phyloP scores from a whole-genome alignment of 2,888 invertebrate genomes.

The Drosophila greeni region DNA sequence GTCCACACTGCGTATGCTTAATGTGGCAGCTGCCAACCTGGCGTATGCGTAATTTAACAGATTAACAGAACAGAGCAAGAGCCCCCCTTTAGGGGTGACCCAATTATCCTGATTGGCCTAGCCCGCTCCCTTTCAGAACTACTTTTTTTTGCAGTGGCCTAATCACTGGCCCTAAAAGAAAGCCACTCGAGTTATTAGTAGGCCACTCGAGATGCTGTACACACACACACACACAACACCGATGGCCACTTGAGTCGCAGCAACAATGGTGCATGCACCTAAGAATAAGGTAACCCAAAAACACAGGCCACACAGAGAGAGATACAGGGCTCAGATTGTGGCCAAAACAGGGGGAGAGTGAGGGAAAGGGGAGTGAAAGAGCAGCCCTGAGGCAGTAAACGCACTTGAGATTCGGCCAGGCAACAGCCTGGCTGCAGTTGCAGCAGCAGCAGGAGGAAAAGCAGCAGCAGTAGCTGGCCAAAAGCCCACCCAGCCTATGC shows the following conservation, averaged over 20 bases:
- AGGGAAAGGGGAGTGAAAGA: constrained; percentile 9
- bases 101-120: constrained; percentile 41
- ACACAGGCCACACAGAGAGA: constrained; percentile 15
- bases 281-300: constrained; percentile 72
- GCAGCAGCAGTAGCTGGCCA: constrained; percentile 24
- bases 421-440: constrained; percentile 27
- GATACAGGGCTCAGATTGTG: constrained; percentile 26
- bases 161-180: constrained; percentile 51
- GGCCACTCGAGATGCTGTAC: constrained; percentile 67
- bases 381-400: constrained; percentile 60
- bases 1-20: constrained; percentile 35
- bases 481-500: constrained; percentile 51
- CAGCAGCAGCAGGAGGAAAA: neutral
- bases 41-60: constrained; percentile 24
- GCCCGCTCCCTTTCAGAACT: constrained; percentile 2
- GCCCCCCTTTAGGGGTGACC: constrained; percentile 50
- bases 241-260: constrained; percentile 51
- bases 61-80: constrained; percentile 12
- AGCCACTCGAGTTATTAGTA: constrained; percentile 65
- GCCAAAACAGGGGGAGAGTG: constrained; percentile 17
- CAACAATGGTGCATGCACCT: constrained; percentile 53
- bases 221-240: constrained; percentile 45
- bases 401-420: constrained; percentile 62
- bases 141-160: constrained; percentile 24
- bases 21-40: neutral